Evolutionary conservation across 1,140 invertebrate genomes (phyloP), one percentile per base, ranked within the genome.

Genomic region (Leptonema lineaticorne): DNA sequence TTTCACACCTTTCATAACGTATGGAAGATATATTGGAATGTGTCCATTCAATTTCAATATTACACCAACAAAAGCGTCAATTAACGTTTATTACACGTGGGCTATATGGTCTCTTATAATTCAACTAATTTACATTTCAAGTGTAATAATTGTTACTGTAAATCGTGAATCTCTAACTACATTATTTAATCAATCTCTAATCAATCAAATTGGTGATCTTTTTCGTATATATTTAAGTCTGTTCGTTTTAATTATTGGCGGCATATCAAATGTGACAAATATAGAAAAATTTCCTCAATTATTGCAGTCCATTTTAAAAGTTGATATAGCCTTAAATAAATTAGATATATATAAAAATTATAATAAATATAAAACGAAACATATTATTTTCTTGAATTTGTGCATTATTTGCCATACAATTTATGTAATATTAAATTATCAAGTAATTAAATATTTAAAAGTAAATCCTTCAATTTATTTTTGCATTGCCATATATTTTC

Each of bases 151-250:
- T 8, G 62, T 64, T 8, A 50, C 62, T 1, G 7, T 27, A 30
- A 64, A 11, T 16, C 14, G 27, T 3, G 62, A 64, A 30, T 16
- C 20, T 11, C 41, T 64, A 1, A 30, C 45, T 3, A 2, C 62
- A 0, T 28, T 64, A 16, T n/a, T 30, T 26, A 33, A 50, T 18
- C 50, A 26, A 29, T 64, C 45, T 18, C 1, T 20, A 0, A 50
- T 64, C 6, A 11, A 27, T 18, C 24, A 64, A 29, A 45, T 64
- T 26, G 46, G 62, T 8, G 62, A 64, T 18, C 16, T 29, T 18
- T 16, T 64, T 0, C 22, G 62, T 27, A 64, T 64, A 5, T 18
- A 64, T 1, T 1, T 64, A 11, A 26, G 62, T 6, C 30, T 53
- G 7, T 6, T 50, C 9, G 14, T 28, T 8, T 16, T 64, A 16